Base-by-base conservation (phyloP, 2,888 invertebrate species). In the Galeruca laticollis region DNA sequence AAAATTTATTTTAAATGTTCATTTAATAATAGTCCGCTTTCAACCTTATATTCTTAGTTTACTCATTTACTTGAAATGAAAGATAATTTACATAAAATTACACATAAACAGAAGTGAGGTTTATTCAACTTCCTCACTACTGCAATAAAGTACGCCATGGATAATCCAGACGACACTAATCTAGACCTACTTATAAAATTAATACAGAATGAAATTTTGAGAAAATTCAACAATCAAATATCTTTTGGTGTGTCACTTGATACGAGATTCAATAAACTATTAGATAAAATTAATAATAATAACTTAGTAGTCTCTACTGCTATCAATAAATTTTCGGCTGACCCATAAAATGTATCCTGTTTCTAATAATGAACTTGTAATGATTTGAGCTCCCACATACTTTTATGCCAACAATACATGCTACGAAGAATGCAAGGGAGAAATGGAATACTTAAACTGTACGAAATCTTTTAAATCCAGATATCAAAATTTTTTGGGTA, bases 61-160 rank as follows among this genome's bases (percentile, higher is more conserved):
- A 2, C 10, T 37, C 37, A 37, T 37, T 37, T 37, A 37, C 11
- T 37, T 11, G 37, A 61, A 61, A 10, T 5, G 10, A 31, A 31
- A 33, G 61, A 61, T 26, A 61, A 49, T 18, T 49, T 61, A 49
- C 61, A 61, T 33, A 49, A 49, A 49, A 61, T 61, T 21, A 61
- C 49, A 9, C n/a, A 49, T 40, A 60, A 35, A 60, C 47, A 43
- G 60, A 43, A 60, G n/a, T 5, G 9, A 60, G 59, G n/a, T 40
- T 20, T 43, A 26, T 60, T 60, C 40, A 60, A 60, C 20, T n/a
- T 60, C 11, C 11, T 13, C 9, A 6, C 26, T 2, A 43, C 60
- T 21, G 15, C 43, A 9, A 56, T 60, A 21, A 60, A 43, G n/a
- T 60, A 43, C 47, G 40, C 43, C 18, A 60, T 21, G 11, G 26